Evolutionary conservation across 2,888 invertebrate species (phyloP), one percentile per base, ranked within the genome.

Genomic region (Idaea biselata): DNA sequence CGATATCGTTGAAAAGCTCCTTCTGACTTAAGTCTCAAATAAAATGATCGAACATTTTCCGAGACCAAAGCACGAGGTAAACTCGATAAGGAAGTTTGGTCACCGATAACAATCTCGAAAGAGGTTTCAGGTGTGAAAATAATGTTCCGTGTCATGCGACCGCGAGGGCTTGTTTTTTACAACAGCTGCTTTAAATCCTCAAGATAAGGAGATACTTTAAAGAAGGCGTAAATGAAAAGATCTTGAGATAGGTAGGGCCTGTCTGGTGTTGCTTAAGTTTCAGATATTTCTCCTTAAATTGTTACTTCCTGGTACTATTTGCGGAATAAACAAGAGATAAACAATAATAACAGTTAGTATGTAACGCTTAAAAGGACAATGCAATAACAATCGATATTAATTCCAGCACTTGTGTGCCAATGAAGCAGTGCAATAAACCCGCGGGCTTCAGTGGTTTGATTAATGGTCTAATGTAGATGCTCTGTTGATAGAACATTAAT

Each of bases 401-500:
- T 56, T 56, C 56, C 18, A 56, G 18, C 56, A 56, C 56, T 56
- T 56, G 56, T 56, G 17, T 56, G 55, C 55, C 55, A 55, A 55
- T 55, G 16, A 56, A 17, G 56, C 18, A 18, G 56, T 56, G 18
- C 18, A 17, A 56, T 56, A 56, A 25, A 56, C 57, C 32, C 25
- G 57, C 53, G 56, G 56, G 62, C 18, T 59, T 55, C 57, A 59
- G 56, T 62, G 57, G 54, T 60, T 63, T 65, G 65, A 65, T 65
- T 63, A 63, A 63, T 59, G 54, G 44, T 58, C 60, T 65, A 60
- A 63, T 62, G 59, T 58, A 61, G 60, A 60, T 58, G 44, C n/a
- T 58, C 55, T 62, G 58, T 33, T 58, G 55, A 17, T 14, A 16
- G 8, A 11, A 44, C 44, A 44, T 8, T 11, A 14, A 8, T 44